phyloP scores from a whole-genome alignment of 1,140 invertebrate species.

The Drosophila rufa region DNA sequence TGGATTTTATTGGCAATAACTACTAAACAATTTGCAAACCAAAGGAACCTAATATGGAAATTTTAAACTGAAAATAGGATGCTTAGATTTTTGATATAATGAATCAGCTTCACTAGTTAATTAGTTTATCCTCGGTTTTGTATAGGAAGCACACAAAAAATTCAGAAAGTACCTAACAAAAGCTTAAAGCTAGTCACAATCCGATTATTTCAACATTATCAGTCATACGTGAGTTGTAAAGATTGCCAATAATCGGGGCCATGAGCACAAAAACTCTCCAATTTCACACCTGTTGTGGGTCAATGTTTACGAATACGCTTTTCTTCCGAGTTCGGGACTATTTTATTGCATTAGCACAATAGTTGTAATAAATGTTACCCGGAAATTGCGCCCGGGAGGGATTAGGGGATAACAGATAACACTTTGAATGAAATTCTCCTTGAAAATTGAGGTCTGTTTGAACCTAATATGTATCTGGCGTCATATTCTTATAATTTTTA shows the following conservation, averaged over 20 bases:
- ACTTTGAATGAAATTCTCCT: neutral
- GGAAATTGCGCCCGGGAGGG: neutral
- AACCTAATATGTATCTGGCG: neutral
- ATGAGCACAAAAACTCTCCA: constrained; percentile 19
- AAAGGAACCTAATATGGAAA: neutral
- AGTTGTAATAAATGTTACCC: constrained; percentile 1
- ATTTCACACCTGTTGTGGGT: constrained; percentile 25
- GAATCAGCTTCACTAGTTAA: too few relatives aligned
- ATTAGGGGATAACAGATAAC: neutral
- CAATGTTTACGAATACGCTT: neutral
- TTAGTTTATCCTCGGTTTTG: neutral
- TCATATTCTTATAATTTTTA: too few relatives aligned
- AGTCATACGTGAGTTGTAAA: constrained; percentile 39
- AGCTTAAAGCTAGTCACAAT: neutral
- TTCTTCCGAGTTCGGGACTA: neutral
- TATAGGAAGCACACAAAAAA: neutral
- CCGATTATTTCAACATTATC: constrained; percentile 35
- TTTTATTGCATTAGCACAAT: neutral
- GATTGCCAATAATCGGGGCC: constrained; percentile 11
- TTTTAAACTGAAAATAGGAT: too few relatives aligned
- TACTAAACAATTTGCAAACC: neutral
- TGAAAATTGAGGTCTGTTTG: neutral
- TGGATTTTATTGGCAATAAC: neutral
- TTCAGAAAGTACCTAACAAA: constrained; percentile 1
- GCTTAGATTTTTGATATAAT: too few relatives aligned